Evolutionary conservation across 1,140 invertebrate genomes (phyloP), one percentile per base, ranked within the genome.

Genomic region (Camponotus pennsylvanicus): DNA sequence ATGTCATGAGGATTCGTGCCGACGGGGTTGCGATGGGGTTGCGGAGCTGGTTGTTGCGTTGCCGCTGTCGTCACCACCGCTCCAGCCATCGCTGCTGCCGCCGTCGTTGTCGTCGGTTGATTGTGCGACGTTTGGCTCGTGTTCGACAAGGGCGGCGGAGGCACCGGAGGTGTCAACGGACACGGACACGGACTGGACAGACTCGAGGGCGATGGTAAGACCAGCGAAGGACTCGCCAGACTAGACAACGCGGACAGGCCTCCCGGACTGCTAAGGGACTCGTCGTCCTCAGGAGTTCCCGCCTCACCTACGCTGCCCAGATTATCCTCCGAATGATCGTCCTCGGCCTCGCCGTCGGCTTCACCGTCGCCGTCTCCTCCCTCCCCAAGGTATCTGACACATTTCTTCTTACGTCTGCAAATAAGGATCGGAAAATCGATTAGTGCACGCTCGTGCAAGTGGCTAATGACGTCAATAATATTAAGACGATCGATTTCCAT

Each of bases 321-420:
- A 91, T 97, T 97, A 88, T 98, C 98, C 92, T 98, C 97, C 82
- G 97, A 97, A 87, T 97, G 96, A 91, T 98, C 98, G 90, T 96
- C 96, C 94, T 93, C 94, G 87, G 88, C 95, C 92, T 95, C 97
- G 95, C 93, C 97, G 70, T 95, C 97, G 91, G 96, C 96, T 93
- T 96, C 96, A 93, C 96, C 95, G 93, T 97, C 96, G 92, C 97
- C 96, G 94, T 96, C 92, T 96, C 96, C 96, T 97, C 97, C 95
- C 92, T 95, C 95, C 93, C 97, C 96, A 97, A 98, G 97, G 95
- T 99, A 99, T 87, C 98, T 97, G 94, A 99, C 98, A 96, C 98
- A 99, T 96, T 99, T 99, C 96, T 99, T 99, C 97, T 99, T 99
- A 96, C 98, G 98, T 96, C 98, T 99, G 96, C 45, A 97, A 88